Base-by-base conservation (phyloP, 2,797 vertebrate genomes). In the Semaprochilodus insignis region DNA sequence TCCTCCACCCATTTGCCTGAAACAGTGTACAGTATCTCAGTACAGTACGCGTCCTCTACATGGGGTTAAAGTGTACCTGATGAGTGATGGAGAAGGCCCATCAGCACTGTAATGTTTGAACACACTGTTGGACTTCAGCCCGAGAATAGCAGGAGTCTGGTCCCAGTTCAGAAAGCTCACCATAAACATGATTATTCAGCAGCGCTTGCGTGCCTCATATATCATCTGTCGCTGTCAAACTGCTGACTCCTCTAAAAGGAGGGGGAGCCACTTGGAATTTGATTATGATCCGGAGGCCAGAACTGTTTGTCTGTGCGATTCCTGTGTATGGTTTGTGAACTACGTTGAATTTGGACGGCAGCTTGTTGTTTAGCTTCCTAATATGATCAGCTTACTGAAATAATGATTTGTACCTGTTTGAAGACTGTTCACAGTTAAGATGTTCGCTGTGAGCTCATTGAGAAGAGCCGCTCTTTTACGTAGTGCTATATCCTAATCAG, bases 51-150 rank as follows among this genome's bases (percentile, higher is more conserved):
- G 25, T 60, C 59, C 31, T 48, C 27, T 36, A 63, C 78, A 48
- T 79, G 66, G 62, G 67, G 52, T 67, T 77, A 66, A 67, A 54
- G 75, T 55, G 70, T 74, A 85, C 76, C 79, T 84, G 84, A 74
- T 79, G 80, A 84, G 74, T 80, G 84, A 82, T 81, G 73, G 23
- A 17, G 36, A 52, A 57, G n/a, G 15, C 44, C 70, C 21, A 60
- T 74, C 71, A 65, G 62, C 62, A 67, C 31, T 19, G 0, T 48
- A 6, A 25, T 51, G 81, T 79, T 78, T 74, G 31, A 74, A 60
- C 23, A 44, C 77, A 66, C 52, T 6, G 76, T 27, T 74, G 76
- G 82, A 69, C 69, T 83, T 40, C 6, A 27, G 69, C 77, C 62
- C 19, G 80, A 67, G 36, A 72, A 63, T 52, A 52, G 73, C 55